Evolutionary conservation across 2,797 vertebrate genomes (phyloP), one percentile per base, ranked within the genome.

Genomic region (Staurois parvus): DNA sequence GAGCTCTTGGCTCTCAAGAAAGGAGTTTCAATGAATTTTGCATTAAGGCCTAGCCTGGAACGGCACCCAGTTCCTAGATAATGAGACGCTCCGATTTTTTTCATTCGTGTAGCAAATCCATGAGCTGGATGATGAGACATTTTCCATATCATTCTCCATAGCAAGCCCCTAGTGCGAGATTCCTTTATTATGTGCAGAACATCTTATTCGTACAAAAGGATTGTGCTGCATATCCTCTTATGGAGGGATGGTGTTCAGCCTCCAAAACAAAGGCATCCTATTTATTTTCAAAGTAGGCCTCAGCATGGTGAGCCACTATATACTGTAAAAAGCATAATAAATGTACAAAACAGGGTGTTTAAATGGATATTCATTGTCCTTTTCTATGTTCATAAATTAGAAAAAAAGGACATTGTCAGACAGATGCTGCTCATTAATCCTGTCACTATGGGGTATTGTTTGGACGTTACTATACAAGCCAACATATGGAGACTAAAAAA

Each of bases 181-280:
- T 66, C 52, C 72, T 82, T 70, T 86, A 82, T 81, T 85, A 85
- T 72, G 62, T 48, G 24, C 32, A 4, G 67, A 68, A 84, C 66
- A 77, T 77, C 77, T 59, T 30, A 15, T 64, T 68, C 5, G 19
- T 40, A 76, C 84, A 81, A 85, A 64, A 76, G 72, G 66, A 9
- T 30, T 10, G 2, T 34, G 73, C 70, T 72, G 34, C 66, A 67
- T 75, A 42, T 59, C 52, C 72, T 75, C 64, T 64, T 42, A 37
- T 52, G 2, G 64, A 29, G 48, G 66, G 4, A 24, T 79, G 45
- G 56, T 29, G 34, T 72, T 77, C 19, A 67, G 26, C 21, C 32
- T 30, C 72, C 56, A 40, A 76, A 79, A 79, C 34, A 74, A 70
- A 78, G 48, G 59, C 73, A 19, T 21, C 29, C 52, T 34, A 56